These are phyloP conservation scores for Machaerirhynchus nigripectus DNA, from an alignment of 2,113 vertebrate species.

Conservation along the genomic window DNA sequence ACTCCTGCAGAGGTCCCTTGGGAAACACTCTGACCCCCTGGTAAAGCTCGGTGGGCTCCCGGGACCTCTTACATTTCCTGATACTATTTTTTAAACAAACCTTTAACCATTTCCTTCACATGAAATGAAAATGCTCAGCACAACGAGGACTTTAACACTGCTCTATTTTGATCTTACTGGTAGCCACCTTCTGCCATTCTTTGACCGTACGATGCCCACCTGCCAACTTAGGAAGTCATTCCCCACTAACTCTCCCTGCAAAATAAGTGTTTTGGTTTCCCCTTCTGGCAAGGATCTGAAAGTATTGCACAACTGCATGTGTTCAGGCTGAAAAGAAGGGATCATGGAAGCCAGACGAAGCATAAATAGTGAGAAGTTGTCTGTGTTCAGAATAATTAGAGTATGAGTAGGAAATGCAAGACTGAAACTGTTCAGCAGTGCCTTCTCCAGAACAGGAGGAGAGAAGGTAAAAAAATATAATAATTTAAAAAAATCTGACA, in stretches of 20 bases:
- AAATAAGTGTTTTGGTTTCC: background rate
- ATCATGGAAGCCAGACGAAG: background rate
- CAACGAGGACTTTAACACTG: background rate
- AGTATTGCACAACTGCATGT: background rate
- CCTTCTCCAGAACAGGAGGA: background rate
- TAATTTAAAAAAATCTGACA: background rate
- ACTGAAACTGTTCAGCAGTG: background rate
- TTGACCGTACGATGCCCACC: rapidly evolving
- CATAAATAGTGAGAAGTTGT: background rate
- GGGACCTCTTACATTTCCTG: background rate
- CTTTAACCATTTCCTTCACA: background rate
- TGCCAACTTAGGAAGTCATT: background rate
- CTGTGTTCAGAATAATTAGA: background rate
- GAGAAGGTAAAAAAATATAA: background rate
- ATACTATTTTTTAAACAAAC: background rate
- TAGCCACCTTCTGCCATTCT: background rate
- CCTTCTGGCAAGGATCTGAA: background rate
- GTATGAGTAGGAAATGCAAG: background rate
- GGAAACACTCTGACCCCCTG: background rate
- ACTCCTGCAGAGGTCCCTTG: background rate
- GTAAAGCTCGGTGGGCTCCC: background rate
- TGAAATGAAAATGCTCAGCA: background rate
- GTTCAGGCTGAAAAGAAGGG: background rate
- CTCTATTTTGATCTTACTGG: background rate
- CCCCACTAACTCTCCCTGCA: background rate